A percentile compares a stretch with the other conserved stretches of the same genome.
phyloP scores from a whole-genome alignment of 2,113 vertebrate species.

The Gymnobelideus leadbeateri region DNA sequence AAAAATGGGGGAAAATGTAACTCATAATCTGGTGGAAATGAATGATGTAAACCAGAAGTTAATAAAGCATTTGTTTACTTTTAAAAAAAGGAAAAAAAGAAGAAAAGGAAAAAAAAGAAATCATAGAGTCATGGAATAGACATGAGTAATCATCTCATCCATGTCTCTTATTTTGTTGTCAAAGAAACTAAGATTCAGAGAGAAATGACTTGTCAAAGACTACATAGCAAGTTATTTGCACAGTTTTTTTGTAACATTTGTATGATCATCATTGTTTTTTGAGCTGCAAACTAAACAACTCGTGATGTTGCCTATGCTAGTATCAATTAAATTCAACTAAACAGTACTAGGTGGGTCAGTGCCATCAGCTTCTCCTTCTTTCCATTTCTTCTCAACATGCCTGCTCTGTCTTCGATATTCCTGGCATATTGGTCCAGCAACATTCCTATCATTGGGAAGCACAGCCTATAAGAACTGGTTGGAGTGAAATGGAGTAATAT shows the following conservation, averaged over 20 bases:
- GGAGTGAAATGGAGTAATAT: slow-evolving; percentile 80
- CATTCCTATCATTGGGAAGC: slow-evolving; percentile 66
- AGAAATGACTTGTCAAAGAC: neutral
- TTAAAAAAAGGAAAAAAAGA: too few relatives aligned
- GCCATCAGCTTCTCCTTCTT: neutral
- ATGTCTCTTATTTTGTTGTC: neutral
- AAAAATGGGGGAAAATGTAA: too few relatives aligned
- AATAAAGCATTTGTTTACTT: too few relatives aligned
- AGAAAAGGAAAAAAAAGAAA: too few relatives aligned
- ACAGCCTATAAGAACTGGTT: slow-evolving; percentile 72
- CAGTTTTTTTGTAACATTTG: neutral
- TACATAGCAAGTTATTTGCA: neutral
- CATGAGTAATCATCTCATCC: neutral
- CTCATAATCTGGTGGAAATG: too few relatives aligned
- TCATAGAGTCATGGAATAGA: neutral
- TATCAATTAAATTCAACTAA: neutral
- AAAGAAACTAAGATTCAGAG: neutral
- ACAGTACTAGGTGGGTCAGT: neutral
- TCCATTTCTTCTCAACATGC: neutral
- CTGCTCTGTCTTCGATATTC: slow-evolving; percentile 28
- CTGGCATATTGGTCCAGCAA: slow-evolving; percentile 66
- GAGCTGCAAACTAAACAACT: neutral
- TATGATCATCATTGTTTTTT: neutral
- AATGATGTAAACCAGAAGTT: too few relatives aligned
- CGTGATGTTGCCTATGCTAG: neutral